Evolutionary conservation across 2,113 vertebrate species (phyloP).

Genomic region (Pongo pygmaeus): DNA sequence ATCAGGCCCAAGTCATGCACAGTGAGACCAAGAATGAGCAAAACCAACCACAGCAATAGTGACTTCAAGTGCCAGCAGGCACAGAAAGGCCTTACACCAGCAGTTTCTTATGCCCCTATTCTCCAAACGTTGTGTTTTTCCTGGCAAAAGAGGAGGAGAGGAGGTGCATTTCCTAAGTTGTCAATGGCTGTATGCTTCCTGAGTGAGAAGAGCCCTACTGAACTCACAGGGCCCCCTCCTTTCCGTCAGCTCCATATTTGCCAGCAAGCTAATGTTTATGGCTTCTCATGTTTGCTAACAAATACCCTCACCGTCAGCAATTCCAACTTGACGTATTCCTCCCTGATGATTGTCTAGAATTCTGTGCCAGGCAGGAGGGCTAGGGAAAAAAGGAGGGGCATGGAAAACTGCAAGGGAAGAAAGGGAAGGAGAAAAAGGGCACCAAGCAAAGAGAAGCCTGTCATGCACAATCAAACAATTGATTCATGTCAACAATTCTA

Average conservation of each 20-base stretch:
- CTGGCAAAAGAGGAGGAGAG: not conserved
- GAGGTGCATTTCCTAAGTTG: conserved; percentile 5
- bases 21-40: not conserved
- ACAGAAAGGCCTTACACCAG: not conserved
- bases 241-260: not conserved
- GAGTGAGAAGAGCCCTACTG: not conserved
- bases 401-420: not conserved
- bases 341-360: not conserved
- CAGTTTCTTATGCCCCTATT: conserved; percentile 14
- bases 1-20: not conserved
- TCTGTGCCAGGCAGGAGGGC: not conserved
- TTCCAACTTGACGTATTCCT: not conserved
- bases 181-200: not conserved
- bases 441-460: not conserved
- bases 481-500: not conserved
- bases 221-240: not conserved
- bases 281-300: not conserved
- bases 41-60: not conserved
- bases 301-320: not conserved
- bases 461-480: not conserved
- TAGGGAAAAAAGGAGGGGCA: rapidly evolving
- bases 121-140: conserved; percentile 52
- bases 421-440: not conserved
- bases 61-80: not conserved
- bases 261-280: not conserved